phyloP scores from a whole-genome alignment of 2,797 vertebrate genomes.

The Crocidura indochinensis region DNA sequence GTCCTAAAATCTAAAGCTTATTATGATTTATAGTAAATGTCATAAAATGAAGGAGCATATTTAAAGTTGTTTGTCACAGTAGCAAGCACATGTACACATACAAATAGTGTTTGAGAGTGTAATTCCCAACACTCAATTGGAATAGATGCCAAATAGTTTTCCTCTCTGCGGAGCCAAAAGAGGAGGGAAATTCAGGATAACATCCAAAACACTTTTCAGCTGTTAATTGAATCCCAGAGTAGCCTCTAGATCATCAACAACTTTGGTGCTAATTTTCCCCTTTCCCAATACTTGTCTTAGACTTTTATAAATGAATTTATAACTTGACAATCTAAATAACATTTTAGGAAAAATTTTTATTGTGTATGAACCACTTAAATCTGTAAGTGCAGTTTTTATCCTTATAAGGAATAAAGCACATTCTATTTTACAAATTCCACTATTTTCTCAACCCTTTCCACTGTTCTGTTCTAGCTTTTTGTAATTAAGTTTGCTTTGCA shows the following conservation, averaged over 20 bases:
- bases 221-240: not conserved
- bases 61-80: constrained; percentile 62
- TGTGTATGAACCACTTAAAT: constrained; percentile 6
- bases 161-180: constrained; percentile 11
- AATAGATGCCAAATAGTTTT: constrained; percentile 62
- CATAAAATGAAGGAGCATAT: not conserved
- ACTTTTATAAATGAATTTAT: constrained; percentile 51
- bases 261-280: not conserved
- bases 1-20: not conserved
- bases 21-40: not conserved
- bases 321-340: constrained; percentile 16
- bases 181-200: constrained; percentile 18
- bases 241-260: not conserved
- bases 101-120: constrained; percentile 5
- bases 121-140: constrained; percentile 34
- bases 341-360: not conserved
- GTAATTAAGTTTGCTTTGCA: constrained; percentile 43
- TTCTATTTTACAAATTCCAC: constrained; percentile 4
- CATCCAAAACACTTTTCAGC: not conserved
- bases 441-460: not conserved
- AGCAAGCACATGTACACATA: not conserved
- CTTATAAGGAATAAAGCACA: not conserved
- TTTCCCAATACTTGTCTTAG: not conserved
- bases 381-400: not conserved
- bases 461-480: not conserved